Evolutionary conservation across 2,888 invertebrate species (phyloP), one percentile per base, ranked within the genome.

Genomic region (Nymphalis urticae): DNA sequence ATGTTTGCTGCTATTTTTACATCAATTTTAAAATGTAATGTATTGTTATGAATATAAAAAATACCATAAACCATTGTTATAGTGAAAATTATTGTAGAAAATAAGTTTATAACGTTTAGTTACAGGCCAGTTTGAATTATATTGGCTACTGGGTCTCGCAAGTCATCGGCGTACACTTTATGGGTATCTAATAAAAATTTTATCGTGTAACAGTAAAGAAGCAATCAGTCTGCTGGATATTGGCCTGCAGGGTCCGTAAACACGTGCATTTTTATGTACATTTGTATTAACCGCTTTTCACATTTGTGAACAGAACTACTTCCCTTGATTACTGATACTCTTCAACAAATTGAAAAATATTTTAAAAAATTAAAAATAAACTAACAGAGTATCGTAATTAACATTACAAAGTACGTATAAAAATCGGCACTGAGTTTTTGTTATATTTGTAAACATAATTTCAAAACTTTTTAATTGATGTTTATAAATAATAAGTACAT

Each of bases 171-270:
- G 91, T 88, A 89, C 86, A 89, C 85, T 92, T 92, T 90, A 92
- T 84, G 89, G 84, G 84, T 88, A 84, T 85, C 88, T 87, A 91
- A 91, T 92, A 92, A 92, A 92, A 87, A 19, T 85, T 90, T 92
- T 92, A 92, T 92, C 87, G 92, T 92, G 92, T 92, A 92, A 92
- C 90, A 91, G 90, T 92, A 92, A 92, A 92, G 91, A 91, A 92
- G 92, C 92, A 92, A 92, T 92, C 92, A 90, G 91, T 88, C 87
- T 84, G 87, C 83, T 80, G 87, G 87, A 90, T 91, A 92, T 92
- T 92, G 91, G 92, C 86, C 86, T 84, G 86, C 81, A 85, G 83
- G 85, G 85, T 89, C 81, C 86, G 90, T 92, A 92, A 92, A 91
- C 92, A 92, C 89, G 90, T 90, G 89, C 87, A 87, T 86, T 88